Conservation (phyloP, 1,140 invertebrate genomes). For the Eueides isabella region DNA sequence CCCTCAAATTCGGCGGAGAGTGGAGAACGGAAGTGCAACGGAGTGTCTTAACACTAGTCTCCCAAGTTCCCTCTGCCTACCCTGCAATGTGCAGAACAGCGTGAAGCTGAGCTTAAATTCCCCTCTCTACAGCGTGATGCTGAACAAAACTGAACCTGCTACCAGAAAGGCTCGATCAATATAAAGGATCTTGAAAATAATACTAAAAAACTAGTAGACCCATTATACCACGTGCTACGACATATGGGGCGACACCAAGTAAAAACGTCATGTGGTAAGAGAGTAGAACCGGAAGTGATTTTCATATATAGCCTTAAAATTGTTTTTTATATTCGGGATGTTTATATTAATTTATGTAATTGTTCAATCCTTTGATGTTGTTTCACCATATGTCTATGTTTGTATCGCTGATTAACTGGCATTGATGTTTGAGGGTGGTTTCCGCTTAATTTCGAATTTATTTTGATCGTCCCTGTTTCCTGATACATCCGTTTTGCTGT, state of each 20-base stretch:
- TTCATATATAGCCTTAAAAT: constrained; percentile 60
- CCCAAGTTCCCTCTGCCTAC: too few species aligned
- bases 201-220: background rate
- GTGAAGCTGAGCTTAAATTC: too few species aligned
- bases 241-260: constrained; percentile 67
- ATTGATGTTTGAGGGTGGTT: constrained; percentile 47
- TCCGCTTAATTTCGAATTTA: constrained; percentile 76
- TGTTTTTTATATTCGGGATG: constrained; percentile 66
- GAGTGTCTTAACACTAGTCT: too few species aligned
- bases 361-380: constrained; percentile 68
- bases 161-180: background rate
- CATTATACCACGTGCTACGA: constrained; percentile 14
- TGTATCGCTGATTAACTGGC: constrained; percentile 59
- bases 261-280: constrained; percentile 71
- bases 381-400: constrained; percentile 64
- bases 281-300: constrained; percentile 78
- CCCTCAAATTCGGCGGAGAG: too few species aligned
- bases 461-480: constrained; percentile 69
- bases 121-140: too few species aligned
- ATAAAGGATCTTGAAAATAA: background rate
- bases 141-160: too few species aligned
- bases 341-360: constrained; percentile 78
- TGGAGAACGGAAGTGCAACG: too few species aligned
- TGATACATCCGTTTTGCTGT: constrained; percentile 49
- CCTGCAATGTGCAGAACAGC: too few species aligned